Conservation (phyloP, 2,113 vertebrate species). For the Zosterops borbonicus region DNA sequence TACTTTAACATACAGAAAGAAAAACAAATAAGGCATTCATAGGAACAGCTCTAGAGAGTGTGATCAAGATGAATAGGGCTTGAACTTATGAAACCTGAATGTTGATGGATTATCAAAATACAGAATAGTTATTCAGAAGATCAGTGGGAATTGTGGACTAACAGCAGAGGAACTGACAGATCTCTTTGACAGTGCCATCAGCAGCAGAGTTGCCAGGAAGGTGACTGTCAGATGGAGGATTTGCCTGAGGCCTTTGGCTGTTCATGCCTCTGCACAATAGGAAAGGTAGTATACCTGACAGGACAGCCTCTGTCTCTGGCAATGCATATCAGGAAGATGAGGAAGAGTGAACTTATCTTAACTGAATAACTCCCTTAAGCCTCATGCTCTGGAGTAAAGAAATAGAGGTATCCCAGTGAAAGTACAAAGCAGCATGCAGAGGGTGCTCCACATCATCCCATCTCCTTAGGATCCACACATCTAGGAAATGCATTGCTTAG, state of each 20-base stretch:
- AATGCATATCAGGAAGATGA: not conserved
- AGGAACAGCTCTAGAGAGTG: not conserved
- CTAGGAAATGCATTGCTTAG: constrained; percentile 1
- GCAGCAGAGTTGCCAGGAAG: not conserved
- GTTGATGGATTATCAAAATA: not conserved
- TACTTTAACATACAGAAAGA: not conserved
- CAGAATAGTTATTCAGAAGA: not conserved
- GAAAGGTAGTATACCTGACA: not conserved
- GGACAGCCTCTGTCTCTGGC: not conserved
- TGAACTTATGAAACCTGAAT: not conserved
- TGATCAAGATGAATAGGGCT: not conserved
- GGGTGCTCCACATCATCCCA: not conserved
- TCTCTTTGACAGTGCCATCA: not conserved
- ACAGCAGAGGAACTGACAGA: not conserved
- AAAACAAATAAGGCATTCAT: not conserved
- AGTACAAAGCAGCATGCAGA: not conserved
- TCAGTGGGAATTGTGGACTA: not conserved
- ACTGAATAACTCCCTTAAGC: not conserved
- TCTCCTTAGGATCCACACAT: not conserved
- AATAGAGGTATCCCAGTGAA: not conserved
- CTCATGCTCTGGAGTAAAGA: not conserved
- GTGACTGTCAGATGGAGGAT: not conserved
- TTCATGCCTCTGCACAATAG: not conserved
- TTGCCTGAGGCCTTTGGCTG: not conserved
- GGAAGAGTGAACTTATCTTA: not conserved